Evolutionary conservation across 2,113 vertebrate species (phyloP), one percentile per base, ranked within the genome.

Genomic region (Merops nubicus): DNA sequence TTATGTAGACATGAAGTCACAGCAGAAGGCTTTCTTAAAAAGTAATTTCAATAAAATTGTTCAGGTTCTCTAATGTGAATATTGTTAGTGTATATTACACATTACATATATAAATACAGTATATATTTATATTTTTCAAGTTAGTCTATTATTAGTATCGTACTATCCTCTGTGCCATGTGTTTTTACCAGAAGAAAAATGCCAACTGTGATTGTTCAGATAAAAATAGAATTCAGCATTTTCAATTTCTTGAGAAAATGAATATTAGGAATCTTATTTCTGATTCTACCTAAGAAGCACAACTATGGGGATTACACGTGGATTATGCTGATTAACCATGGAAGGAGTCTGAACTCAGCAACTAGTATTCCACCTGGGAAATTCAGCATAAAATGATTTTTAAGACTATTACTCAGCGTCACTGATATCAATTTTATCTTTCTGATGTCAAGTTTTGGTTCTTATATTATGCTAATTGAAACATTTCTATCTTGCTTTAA

Each of bases 91-190:
- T 98, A 98, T 73, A 98, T 97, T 90, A 97, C 79, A 96, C 54
- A 95, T 82, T 97, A 96, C 98, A 91, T 97, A 94, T 97, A 97
- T 38, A 98, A 96, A 98, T 86, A 80, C 81, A 91, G 88, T 89
- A 97, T 97, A 98, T 98, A 98, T 97, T 98, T 99, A 98, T 99
- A 99, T 99, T 99, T 99, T 99, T 99, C 98, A 98, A 98, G 98
- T 98, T 96, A 95, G 94, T 98, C 96, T 96, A 95, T 98, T 98
- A 98, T 98, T 96, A 96, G 97, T 97, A 98, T 98, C 96, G 97
- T 97, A 97, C 92, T 93, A 88, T 97, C 97, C 98, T 98, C 97
- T 98, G 98, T 98, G 98, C 97, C 95, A 95, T 98, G 98, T 96
- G 96, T 99, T 98, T 98, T 97, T 97, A 97, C 95, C 60, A 90